Evolutionary conservation across 2,797 vertebrate genomes (phyloP), one percentile per base, ranked within the genome.

Genomic region (Ctenochaetus hawaiiensis): DNA sequence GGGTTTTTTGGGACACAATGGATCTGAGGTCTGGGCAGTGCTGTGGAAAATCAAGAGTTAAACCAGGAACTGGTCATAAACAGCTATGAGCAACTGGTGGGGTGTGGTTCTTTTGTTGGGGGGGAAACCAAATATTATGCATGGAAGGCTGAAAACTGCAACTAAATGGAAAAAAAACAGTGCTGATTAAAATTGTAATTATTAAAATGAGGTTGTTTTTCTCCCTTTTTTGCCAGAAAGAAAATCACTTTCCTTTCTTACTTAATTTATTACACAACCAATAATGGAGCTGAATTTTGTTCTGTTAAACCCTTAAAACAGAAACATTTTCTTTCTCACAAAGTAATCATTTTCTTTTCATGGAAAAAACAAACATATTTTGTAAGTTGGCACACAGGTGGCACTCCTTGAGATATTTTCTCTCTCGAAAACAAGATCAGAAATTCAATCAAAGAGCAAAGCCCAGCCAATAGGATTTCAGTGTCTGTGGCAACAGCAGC

Each of bases 371-470:
- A 78, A 83, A 80, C 37, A 84, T 44, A 81, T 79, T 87, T 70
- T 80, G 10, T 74, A 85, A 82, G 81, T 90, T 90, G 83, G 76
- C 84, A 87, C 85, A 92, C 91, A 92, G 90, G 93, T 93, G 92
- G 88, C 87, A 90, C 87, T 88, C 90, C 89, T 88, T 77, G 77
- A 91, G 81, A 86, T 93, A 78, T 89, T 85, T 87, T 85, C 66
- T 66, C 80, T 80, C 75, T 71, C 62, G 72, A 94, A 93, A 93
- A 94, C 90, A 92, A 92, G 83, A 93, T 84, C 91, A 92, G 89
- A 88, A 90, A 92, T 91, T 84, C 84, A 92, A 94, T 94, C 93
- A 94, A 92, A 94, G 90, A 91, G 89, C 86, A 58, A 54, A 58
- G 58, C 78, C 72, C 82, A 74, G 82, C 94, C 94, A 93, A 94